phyloP scores from a whole-genome alignment of 2,797 vertebrate species.

The Nannoperca australis region DNA sequence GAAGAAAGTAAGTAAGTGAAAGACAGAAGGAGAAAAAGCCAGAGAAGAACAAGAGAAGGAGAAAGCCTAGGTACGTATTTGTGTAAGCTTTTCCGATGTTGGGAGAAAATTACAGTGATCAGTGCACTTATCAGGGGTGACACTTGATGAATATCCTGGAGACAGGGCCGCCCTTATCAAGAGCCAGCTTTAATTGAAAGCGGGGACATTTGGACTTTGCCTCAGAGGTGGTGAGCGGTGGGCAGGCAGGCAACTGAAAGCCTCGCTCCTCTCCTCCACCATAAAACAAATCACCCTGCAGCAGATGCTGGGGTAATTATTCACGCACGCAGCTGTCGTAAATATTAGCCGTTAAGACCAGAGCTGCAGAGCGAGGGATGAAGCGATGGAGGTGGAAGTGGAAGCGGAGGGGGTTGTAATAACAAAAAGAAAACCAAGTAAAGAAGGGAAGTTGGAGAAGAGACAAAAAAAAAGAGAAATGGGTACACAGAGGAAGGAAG shows the following conservation, averaged over 20 bases:
- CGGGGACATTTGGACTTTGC: slow-evolving; percentile 79
- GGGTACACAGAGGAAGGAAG: slow-evolving; percentile 37
- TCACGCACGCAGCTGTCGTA: slow-evolving; percentile 80
- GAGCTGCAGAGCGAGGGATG: slow-evolving; percentile 36
- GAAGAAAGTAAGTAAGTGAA: slow-evolving; percentile 4
- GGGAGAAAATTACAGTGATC: slow-evolving; percentile 74
- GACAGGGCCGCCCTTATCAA: slow-evolving; percentile 81
- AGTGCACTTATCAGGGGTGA: slow-evolving; percentile 69
- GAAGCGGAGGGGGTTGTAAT: slow-evolving; percentile 6
- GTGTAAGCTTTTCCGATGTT: slow-evolving; percentile 42
- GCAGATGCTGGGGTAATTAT: slow-evolving; percentile 87
- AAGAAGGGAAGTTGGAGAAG: slow-evolving; percentile 42
- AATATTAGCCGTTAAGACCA: slow-evolving; percentile 80
- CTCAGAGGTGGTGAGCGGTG: slow-evolving; percentile 55
- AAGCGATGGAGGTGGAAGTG: slow-evolving; percentile 28
- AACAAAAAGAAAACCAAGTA: slow-evolving; percentile 28
- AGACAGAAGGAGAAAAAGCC: slow-evolving; percentile 15
- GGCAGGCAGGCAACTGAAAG: slow-evolving; percentile 50
- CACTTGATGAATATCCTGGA: slow-evolving; percentile 80
- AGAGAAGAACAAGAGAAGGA: slow-evolving; percentile 26
- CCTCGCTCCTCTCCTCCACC: slow-evolving; percentile 58
- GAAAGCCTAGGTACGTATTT: slow-evolving; percentile 52
- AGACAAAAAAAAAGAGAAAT: slow-evolving; percentile 51
- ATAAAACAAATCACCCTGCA: slow-evolving; percentile 84
- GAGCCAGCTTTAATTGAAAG: slow-evolving; percentile 84